Conservation (phyloP, 1,140 invertebrate genomes). For the Drosophila willistoni region DNA sequence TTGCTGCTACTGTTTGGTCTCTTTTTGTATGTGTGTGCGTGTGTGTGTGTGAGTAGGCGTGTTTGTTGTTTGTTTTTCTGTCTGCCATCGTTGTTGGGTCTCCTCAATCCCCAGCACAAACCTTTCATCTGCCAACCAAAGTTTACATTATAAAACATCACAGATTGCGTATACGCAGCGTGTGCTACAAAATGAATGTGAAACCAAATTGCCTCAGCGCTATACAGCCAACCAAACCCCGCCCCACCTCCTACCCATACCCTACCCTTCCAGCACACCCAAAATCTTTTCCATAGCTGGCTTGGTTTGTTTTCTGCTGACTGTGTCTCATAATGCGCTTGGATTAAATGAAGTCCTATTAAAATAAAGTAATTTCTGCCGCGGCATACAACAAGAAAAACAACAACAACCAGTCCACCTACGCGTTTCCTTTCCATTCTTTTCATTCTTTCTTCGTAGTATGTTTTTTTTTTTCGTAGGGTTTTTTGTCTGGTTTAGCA, state of each 20-base stretch:
- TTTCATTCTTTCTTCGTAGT: slow-evolving; percentile 9
- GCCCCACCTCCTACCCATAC: not conserved
- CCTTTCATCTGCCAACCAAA: slow-evolving; percentile 56
- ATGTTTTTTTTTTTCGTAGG: slow-evolving; percentile 8
- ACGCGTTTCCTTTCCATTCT: slow-evolving; percentile 30
- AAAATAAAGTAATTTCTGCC: slow-evolving; percentile 79
- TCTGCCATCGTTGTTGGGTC: slow-evolving; percentile 24
- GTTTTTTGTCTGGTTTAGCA: slow-evolving; percentile 35
- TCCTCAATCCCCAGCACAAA: slow-evolving; percentile 18
- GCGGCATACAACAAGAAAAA: slow-evolving; percentile 34
- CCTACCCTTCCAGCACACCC: not conserved
- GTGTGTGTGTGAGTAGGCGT: slow-evolving; percentile 46
- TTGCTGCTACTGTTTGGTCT: slow-evolving; percentile 10
- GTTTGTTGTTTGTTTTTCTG: slow-evolving; percentile 69
- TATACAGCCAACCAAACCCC: not conserved
- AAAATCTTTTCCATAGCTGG: slow-evolving; percentile 4
- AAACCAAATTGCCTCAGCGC: slow-evolving; percentile 63
- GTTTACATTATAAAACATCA: slow-evolving; percentile 65
- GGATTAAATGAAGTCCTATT: slow-evolving; percentile 81
- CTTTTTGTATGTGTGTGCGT: slow-evolving; percentile 17
- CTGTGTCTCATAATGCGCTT: slow-evolving; percentile 62
- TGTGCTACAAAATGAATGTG: slow-evolving; percentile 54
- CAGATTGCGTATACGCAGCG: slow-evolving; percentile 78
- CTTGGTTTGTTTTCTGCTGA: slow-evolving; percentile 28
- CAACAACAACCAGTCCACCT: slow-evolving; percentile 41